Percentiles rank a stretch among this genome's conserved stretches.
These are phyloP conservation scores for Rhizoglyphus robini DNA, from an alignment of 1,140 invertebrate genomes.

Conservation along the genomic window DNA sequence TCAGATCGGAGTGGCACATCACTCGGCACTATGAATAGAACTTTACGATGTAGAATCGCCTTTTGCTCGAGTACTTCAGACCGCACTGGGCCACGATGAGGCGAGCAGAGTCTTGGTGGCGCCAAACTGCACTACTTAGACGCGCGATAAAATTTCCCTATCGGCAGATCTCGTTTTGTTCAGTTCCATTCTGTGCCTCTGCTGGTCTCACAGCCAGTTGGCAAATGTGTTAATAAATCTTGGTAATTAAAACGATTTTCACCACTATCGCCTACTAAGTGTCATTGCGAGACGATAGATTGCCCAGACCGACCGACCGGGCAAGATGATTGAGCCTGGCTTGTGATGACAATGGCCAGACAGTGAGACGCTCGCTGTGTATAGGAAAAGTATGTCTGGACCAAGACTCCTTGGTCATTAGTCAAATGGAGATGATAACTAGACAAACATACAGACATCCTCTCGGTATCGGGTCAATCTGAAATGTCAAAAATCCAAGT, in stretches of 20 bases:
- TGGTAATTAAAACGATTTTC: slow-evolving; percentile 9
- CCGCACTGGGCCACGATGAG: no score
- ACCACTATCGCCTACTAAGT: neutral
- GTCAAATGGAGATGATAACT: no score
- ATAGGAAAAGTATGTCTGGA: no score
- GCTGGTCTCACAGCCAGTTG: neutral
- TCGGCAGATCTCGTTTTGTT: neutral
- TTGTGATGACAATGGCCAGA: neutral
- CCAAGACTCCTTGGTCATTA: no score
- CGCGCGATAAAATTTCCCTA: slow-evolving; percentile 1
- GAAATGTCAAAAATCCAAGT: no score
- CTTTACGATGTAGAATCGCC: no score
- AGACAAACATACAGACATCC: no score
- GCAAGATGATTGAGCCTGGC: neutral
- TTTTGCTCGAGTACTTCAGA: no score
- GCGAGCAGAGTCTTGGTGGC: slow-evolving; percentile 6
- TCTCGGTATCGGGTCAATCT: no score
- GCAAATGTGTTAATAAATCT: slow-evolving; percentile 19
- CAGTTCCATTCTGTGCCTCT: neutral
- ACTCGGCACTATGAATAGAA: neutral
- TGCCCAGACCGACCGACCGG: neutral
- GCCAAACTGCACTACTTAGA: slow-evolving; percentile 10
- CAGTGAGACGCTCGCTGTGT: neutral
- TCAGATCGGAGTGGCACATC: neutral
- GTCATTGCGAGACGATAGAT: slow-evolving; percentile 6